These are phyloP conservation scores for Lordiphosa collinella DNA, from an alignment of 1,140 invertebrate species.

Conservation along the genomic window DNA sequence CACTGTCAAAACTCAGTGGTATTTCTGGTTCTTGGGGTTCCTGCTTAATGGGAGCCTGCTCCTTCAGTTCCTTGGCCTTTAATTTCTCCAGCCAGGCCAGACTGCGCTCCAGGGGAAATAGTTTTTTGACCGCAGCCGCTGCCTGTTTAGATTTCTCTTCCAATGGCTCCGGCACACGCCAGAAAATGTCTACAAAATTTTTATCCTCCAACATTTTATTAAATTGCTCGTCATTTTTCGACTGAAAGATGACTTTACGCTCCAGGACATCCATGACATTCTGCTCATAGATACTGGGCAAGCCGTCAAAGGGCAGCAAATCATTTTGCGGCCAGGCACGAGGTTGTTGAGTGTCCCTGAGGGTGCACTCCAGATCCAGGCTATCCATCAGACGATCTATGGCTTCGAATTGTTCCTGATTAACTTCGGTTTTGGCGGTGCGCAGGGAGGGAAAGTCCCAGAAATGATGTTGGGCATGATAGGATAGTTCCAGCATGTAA, in stretches of 20 bases:
- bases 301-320: slow-evolving; percentile 53
- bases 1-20: slow-evolving; percentile 22
- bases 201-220: slow-evolving; percentile 27
- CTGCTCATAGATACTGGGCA: slow-evolving; percentile 65
- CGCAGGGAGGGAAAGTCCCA: slow-evolving; percentile 66
- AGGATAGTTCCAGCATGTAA: slow-evolving; percentile 69
- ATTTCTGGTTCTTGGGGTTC: slow-evolving; percentile 20
- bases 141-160: slow-evolving; percentile 60
- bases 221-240: slow-evolving; percentile 15
- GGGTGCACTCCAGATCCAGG: slow-evolving; percentile 55
- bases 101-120: slow-evolving; percentile 60
- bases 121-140: slow-evolving; percentile 43
- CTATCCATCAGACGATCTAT: slow-evolving; percentile 65
- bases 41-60: slow-evolving; percentile 26
- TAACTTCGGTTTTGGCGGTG: slow-evolving; percentile 56
- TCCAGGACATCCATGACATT: slow-evolving; percentile 68
- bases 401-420: slow-evolving; percentile 50
- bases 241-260: slow-evolving; percentile 30
- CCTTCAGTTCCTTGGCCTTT: slow-evolving; percentile 37
- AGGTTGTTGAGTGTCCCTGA: slow-evolving; percentile 39
- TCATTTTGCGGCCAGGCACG: slow-evolving; percentile 48
- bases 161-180: slow-evolving; percentile 59
- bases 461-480: slow-evolving; percentile 63
- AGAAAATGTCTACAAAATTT: slow-evolving; percentile 54
- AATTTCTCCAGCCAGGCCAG: slow-evolving; percentile 54